phyloP scores from a whole-genome alignment of 1,140 invertebrate species.

The Microvelia longipes region DNA sequence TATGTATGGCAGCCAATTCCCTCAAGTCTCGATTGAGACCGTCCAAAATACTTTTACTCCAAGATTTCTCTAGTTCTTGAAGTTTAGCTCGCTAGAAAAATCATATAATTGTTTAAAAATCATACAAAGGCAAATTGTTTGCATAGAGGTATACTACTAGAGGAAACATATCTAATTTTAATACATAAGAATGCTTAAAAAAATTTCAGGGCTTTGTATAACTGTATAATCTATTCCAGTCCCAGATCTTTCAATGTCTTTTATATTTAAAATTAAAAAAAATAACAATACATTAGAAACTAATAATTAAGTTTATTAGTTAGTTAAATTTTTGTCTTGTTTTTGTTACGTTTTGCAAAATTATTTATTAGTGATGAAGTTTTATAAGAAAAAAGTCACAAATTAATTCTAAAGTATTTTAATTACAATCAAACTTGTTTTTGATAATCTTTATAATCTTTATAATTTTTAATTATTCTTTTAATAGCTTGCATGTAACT shows the following conservation, averaged over 20 bases:
- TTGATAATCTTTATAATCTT: too few species aligned
- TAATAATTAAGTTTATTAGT: too few species aligned
- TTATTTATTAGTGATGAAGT: too few species aligned
- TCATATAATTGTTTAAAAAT: conserved; percentile 2
- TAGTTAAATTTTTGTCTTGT: too few species aligned
- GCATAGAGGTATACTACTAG: conserved; percentile 7
- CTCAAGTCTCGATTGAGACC: conserved; percentile 51
- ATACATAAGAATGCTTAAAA: not conserved
- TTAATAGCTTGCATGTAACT: too few species aligned
- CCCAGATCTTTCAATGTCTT: too few species aligned
- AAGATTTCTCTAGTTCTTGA: conserved; percentile 42
- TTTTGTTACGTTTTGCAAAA: too few species aligned
- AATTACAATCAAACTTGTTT: too few species aligned
- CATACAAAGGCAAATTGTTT: not conserved
- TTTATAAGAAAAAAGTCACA: too few species aligned
- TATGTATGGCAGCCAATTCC: conserved; percentile 36
- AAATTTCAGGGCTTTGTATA: conserved; percentile 7
- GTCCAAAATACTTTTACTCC: conserved; percentile 41
- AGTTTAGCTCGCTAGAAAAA: conserved; percentile 37
- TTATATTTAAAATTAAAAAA: conserved; percentile 2
- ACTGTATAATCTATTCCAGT: not conserved
- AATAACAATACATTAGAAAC: not conserved
- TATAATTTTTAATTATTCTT: too few species aligned
- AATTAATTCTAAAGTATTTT: too few species aligned
- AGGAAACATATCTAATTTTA: conserved; percentile 22